These are phyloP conservation scores for Tragelaphus buxtoni DNA, from an alignment of 2,113 vertebrate genomes.

Conservation along the genomic window DNA sequence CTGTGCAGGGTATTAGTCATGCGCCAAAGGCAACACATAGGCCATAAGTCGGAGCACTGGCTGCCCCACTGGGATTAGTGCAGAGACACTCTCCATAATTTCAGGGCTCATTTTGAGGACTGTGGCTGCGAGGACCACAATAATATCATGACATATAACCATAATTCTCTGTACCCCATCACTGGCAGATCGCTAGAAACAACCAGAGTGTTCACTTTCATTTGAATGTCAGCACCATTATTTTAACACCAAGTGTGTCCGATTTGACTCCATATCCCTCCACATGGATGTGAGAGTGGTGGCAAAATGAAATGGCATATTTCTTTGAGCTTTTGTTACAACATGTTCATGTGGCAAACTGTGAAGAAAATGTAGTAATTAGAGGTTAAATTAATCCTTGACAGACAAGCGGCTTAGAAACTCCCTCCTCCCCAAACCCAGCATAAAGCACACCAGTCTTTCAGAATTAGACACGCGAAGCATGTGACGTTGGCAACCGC, in stretches of 20 bases:
- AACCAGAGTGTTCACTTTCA: constrained; percentile 76
- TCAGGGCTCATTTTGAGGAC: constrained; percentile 36
- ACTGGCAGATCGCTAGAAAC: constrained; percentile 74
- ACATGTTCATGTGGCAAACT: constrained; percentile 80
- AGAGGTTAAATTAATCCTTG: constrained; percentile 86
- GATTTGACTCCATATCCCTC: constrained; percentile 73
- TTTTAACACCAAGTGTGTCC: constrained; percentile 77
- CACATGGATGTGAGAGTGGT: constrained; percentile 80
- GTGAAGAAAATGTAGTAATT: constrained; percentile 84
- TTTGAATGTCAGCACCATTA: constrained; percentile 74
- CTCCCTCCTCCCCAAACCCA: constrained; percentile 74
- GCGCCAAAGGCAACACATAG: background rate
- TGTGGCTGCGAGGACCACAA: constrained; percentile 42
- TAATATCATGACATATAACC: constrained; percentile 8
- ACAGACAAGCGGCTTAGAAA: constrained; percentile 81
- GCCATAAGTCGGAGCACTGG: background rate
- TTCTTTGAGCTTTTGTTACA: constrained; percentile 82
- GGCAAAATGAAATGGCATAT: constrained; percentile 79
- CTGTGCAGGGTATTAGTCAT: background rate
- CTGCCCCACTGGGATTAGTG: background rate
- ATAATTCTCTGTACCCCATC: constrained; percentile 68
- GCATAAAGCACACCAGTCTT: constrained; percentile 73
- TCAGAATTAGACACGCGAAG: constrained; percentile 74
- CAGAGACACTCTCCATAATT: background rate
- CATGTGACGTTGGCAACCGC: constrained; percentile 64